Evolutionary conservation across 1,140 invertebrate species (phyloP), one percentile per base, ranked within the genome.

Genomic region (Battus philenor): DNA sequence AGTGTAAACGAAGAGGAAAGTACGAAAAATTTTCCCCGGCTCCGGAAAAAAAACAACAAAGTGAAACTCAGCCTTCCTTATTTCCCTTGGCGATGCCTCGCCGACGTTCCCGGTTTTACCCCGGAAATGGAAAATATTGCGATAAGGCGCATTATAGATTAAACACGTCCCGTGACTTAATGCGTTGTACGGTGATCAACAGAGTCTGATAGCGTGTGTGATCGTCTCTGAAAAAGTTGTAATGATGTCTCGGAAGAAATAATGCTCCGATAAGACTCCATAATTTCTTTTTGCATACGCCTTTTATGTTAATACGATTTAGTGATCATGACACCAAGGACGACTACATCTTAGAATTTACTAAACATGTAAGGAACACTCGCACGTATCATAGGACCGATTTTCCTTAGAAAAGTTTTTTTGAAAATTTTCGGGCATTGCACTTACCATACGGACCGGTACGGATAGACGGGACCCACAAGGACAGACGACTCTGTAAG

Each of bases 61-160:
- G 77, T 76, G 69, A 79, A 84, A 84, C 69, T 74, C 77, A 67
- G 76, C 72, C 76, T 80, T 74, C 58, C 74, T 85, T 85, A 85
- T 85, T 85, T 85, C 80, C 80, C 80, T 56, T 79, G 80, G 61
- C 80, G 80, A 76, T 69, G 63, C 46, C 64, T 67, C 68, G 67
- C 68, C 77, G 67, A 68, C 70, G 72, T 55, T 68, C 71, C 68
- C 67, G 58, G 62, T 63, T 74, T 69, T 68, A 49, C 59, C 59
- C 68, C 59, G 75, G 76, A 79, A 82, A 80, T 82, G 80, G 78
- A 74, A 82, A 85, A 82, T 85, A 82, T 85, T 77, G 80, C 78
- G 80, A 84, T 84, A 84, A 84, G 78, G 61, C 70, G 66, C 80
- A 81, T 83, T 84, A 84, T 73, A 84, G 78, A 84, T 84, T 84